Evolutionary conservation across 2,797 vertebrate genomes (phyloP), one percentile per base, ranked within the genome.

Genomic region (Acropternis orthonyx): DNA sequence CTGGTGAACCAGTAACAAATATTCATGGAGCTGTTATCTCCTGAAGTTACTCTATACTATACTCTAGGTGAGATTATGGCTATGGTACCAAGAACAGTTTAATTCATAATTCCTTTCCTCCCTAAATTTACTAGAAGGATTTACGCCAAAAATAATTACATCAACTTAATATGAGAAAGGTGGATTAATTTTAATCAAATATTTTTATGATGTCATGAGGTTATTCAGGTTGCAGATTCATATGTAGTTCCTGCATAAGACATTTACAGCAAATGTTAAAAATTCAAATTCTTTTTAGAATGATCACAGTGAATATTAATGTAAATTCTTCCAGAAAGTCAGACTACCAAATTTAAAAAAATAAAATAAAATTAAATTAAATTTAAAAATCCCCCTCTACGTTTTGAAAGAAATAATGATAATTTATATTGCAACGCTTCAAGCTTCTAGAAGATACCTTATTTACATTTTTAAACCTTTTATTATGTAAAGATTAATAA

Each of bases 31-130:
- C 7, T 54, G 9, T 28, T 63, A 10, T 30, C 32, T 63, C 36
- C 11, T 32, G 4, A 44, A 65, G 9, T 48, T 61, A 55, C n/a
- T 67, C 14, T 48, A 2, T 7, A 5, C 0, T 1, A 3, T 55
- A 34, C 9, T n/a, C 6, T 34, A 65, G 21, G 6, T 78, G n/a
- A 94, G 46, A 85, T 79, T 69, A 0, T 48, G 79, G 32, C 32
- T 44, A 14, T 20, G 8, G 20, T 26, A 88, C 21, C 16, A 66
- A 51, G 24, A 77, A n/a, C 3, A 65, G 9, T n/a, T 76, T 41
- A 52, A 73, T 46, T 81, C 32, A 34, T 68, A 86, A 77, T 14
- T 5, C 1, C 2, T 3, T 9, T 2, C 4, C 15, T 20, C 6
- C 22, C 6, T 7, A 23, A 48, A 56, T 59, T 49, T 43, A 51